Evolutionary conservation across 2,797 vertebrate genomes (phyloP).

Genomic region (Helarctos malayanus): DNA sequence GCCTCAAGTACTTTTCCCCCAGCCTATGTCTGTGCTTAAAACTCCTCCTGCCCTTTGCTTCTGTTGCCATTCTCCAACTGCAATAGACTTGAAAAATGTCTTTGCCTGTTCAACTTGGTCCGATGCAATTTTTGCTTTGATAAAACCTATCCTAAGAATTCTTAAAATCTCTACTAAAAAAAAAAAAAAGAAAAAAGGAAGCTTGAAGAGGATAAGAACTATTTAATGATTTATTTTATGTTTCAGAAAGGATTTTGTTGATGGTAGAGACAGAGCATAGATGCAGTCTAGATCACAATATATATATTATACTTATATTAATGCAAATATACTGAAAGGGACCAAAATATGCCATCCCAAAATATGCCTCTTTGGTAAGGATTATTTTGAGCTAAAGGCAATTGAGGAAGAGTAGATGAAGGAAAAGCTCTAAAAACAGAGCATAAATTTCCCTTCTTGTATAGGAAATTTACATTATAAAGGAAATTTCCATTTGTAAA

Average conservation of each 20-base stretch:
- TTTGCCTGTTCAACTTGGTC: background rate
- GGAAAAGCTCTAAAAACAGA: background rate
- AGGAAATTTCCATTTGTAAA: background rate
- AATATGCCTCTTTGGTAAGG: background rate
- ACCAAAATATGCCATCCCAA: background rate
- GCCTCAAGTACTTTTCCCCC: background rate
- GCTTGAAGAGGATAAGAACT: background rate
- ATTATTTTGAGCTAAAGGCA: background rate
- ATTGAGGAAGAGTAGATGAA: background rate
- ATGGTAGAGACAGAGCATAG: background rate
- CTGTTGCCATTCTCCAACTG: background rate
- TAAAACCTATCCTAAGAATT: slow-evolving; percentile 9
- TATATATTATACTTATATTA: background rate
- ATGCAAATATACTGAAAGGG: background rate
- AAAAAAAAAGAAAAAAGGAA: background rate
- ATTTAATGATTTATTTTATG: slow-evolving; percentile 30
- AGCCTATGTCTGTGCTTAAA: background rate
- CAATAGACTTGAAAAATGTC: background rate
- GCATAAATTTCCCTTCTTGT: background rate
- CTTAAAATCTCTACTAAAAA: background rate
- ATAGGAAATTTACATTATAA: background rate
- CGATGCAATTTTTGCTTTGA: background rate
- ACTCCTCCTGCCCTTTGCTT: background rate
- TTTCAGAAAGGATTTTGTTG: background rate
- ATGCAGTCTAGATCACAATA: background rate